A percentile compares a stretch with the other conserved stretches of the same genome.
phyloP scores from a whole-genome alignment of 2,797 vertebrate genomes.

The Hippoglossus hippoglossus region DNA sequence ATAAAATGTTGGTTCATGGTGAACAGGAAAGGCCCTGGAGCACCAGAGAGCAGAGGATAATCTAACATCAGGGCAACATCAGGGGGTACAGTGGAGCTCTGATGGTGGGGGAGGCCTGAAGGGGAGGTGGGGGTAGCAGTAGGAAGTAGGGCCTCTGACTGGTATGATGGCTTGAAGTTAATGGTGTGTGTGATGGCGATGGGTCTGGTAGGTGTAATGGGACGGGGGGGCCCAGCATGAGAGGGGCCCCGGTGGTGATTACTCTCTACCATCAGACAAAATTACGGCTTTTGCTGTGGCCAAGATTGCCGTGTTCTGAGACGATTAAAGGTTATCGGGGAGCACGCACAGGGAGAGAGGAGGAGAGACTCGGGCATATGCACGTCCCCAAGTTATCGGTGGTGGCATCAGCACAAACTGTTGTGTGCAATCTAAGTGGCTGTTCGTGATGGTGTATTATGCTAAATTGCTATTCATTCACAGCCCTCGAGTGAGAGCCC shows the following conservation, averaged over 20 bases:
- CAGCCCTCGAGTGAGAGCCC: slow-evolving; percentile 56
- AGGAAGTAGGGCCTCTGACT: slow-evolving; percentile 24
- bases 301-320: slow-evolving; percentile 46
- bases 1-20: background rate
- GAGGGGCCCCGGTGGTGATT: slow-evolving; percentile 43
- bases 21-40: background rate
- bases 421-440: slow-evolving; percentile 50
- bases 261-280: slow-evolving; percentile 49
- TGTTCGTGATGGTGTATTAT: slow-evolving; percentile 57
- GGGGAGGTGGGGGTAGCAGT: slow-evolving; percentile 13
- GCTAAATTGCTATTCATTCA: slow-evolving; percentile 73
- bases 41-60: slow-evolving; percentile 3
- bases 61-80: slow-evolving; percentile 13
- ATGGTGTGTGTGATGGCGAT: slow-evolving; percentile 64
- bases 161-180: slow-evolving; percentile 55
- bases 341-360: slow-evolving; percentile 23
- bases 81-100: slow-evolving; percentile 17
- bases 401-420: slow-evolving; percentile 51
- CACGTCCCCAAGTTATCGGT: slow-evolving; percentile 34
- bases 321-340: slow-evolving; percentile 50
- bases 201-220: slow-evolving; percentile 57
- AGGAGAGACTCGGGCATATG: slow-evolving; percentile 12
- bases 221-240: slow-evolving; percentile 44
- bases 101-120: slow-evolving; percentile 23
- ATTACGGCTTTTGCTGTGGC: slow-evolving; percentile 52